phyloP scores from a whole-genome alignment of 2,888 invertebrate genomes.

The Oconnorella tubifera region DNA sequence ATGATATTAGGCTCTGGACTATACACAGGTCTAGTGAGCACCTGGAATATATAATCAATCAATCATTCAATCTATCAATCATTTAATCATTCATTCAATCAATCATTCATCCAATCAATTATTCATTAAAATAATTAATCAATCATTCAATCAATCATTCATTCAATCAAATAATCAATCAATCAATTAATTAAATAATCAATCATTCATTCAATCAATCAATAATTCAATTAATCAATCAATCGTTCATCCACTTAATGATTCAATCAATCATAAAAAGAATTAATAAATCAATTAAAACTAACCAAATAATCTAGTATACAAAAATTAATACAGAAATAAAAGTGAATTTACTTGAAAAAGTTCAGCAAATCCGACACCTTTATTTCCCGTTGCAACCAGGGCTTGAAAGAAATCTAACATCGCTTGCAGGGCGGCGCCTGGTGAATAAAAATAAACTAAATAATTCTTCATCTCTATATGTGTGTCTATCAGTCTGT shows the following conservation, averaged over 20 bases:
- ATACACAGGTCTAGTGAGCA: constrained; percentile 55
- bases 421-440: constrained; percentile 81
- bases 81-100: not conserved
- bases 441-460: too few relatives aligned
- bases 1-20: constrained; percentile 40
- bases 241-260: too few relatives aligned
- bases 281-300: not conserved
- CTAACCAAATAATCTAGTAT: not conserved
- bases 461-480: not conserved
- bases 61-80: not conserved
- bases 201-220: too few relatives aligned
- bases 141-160: too few relatives aligned
- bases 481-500: too few relatives aligned
- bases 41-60: constrained; percentile 39
- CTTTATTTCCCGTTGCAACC: constrained; percentile 54
- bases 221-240: too few relatives aligned
- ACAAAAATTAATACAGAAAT: not conserved
- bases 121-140: too few relatives aligned
- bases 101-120: too few relatives aligned
- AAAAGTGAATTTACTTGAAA: constrained; percentile 57
- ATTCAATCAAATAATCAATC: too few relatives aligned
- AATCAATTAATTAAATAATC: too few relatives aligned
- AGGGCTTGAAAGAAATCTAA: constrained; percentile 83
- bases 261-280: too few relatives aligned
- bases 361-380: constrained; percentile 71